A percentile compares a stretch with the other conserved stretches of the same genome.
phyloP scores from a whole-genome alignment of 2,888 invertebrate genomes.

The Hypsopygia costalis region DNA sequence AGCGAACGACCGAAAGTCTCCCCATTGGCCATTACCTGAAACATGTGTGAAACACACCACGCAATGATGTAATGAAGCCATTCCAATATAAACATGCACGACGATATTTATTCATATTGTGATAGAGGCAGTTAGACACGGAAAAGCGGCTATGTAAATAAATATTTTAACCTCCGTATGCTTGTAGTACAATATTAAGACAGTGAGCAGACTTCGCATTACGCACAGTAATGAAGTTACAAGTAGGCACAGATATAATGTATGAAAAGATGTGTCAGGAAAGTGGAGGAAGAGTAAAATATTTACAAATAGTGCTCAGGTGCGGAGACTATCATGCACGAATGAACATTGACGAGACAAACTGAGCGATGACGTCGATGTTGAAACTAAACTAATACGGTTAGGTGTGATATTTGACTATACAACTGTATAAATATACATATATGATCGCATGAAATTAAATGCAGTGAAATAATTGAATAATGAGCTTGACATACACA shows the following conservation, averaged over 20 bases:
- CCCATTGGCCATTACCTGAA: slow-evolving; percentile 86
- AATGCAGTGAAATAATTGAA: slow-evolving; percentile 30
- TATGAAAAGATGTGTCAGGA: not conserved
- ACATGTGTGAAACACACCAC: slow-evolving; percentile 82
- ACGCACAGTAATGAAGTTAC: too few relatives aligned
- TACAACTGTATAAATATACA: not conserved
- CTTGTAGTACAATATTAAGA: not conserved
- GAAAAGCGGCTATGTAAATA: slow-evolving; percentile 21
- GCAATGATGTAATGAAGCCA: slow-evolving; percentile 81
- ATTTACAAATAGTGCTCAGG: slow-evolving; percentile 10
- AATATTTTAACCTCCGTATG: slow-evolving; percentile 1
- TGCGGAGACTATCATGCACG: slow-evolving; percentile 5
- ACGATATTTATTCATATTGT: slow-evolving; percentile 53
- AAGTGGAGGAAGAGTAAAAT: not conserved
- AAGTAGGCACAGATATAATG: not conserved
- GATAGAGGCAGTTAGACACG: slow-evolving; percentile 59
- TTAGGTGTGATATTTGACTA: slow-evolving; percentile 8
- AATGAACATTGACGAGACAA: slow-evolving; percentile 9
- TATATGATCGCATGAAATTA: not conserved
- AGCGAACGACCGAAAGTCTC: slow-evolving; percentile 84
- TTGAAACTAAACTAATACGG: slow-evolving; percentile 11
- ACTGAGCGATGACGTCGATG: slow-evolving; percentile 8
- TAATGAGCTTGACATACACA: slow-evolving; percentile 29
- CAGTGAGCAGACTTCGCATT: not conserved
- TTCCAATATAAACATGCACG: slow-evolving; percentile 77